A percentile compares a stretch with the other conserved stretches of the same genome.
These are phyloP conservation scores for Lutra lutra DNA, from an alignment of 2,797 vertebrate species.

Conservation along the genomic window DNA sequence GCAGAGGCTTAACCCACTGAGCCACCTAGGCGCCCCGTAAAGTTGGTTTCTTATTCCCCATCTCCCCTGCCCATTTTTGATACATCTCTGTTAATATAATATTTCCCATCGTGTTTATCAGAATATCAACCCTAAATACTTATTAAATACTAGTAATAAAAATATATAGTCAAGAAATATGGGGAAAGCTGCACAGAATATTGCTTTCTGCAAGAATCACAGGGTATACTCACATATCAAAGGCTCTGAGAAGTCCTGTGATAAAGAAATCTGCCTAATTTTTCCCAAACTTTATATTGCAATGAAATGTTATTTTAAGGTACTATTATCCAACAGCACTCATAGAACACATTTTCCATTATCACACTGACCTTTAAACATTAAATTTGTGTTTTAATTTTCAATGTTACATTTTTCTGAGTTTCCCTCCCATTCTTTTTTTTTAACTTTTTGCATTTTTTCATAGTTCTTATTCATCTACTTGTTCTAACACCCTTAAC, in stretches of 20 bases:
- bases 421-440: neutral
- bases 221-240: conserved; percentile 2
- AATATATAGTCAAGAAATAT: neutral
- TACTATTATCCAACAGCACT: neutral
- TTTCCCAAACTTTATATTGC: neutral
- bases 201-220: neutral
- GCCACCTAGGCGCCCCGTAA: too few relatives aligned
- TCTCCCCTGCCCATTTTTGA: neutral
- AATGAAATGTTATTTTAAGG: neutral
- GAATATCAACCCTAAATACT: neutral
- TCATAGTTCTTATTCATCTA: neutral
- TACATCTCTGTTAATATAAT: neutral
- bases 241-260: neutral
- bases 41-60: neutral
- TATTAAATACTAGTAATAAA: neutral
- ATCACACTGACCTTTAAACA: neutral
- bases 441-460: neutral
- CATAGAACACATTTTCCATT: neutral
- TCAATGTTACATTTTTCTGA: neutral
- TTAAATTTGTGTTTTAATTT: conserved; percentile 33
- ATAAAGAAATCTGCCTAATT: neutral
- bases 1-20: too few relatives aligned
- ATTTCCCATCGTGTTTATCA: neutral
- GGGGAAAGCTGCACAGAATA: neutral
- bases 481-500: neutral